These are phyloP conservation scores for Morpho achilles DNA, from an alignment of 2,888 invertebrate genomes.

Conservation along the genomic window DNA sequence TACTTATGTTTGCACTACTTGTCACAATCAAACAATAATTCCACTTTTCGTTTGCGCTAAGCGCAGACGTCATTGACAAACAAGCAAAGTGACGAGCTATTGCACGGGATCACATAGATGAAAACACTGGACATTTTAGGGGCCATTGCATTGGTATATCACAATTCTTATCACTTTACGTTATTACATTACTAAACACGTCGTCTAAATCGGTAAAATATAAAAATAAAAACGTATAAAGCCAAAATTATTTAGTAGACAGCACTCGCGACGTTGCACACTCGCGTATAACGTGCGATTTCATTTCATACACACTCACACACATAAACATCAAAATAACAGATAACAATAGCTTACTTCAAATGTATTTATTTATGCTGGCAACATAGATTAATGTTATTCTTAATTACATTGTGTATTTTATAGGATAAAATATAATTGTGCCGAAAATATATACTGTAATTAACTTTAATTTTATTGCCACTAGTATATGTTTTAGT, in stretches of 20 bases:
- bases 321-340: conserved; percentile 49
- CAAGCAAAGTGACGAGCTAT: conserved; percentile 76
- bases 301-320: conserved; percentile 57
- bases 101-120: conserved; percentile 72
- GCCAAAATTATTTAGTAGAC: conserved; percentile 71
- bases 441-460: too few relatives aligned
- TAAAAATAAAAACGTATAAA: conserved; percentile 77
- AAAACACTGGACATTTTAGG: conserved; percentile 67
- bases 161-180: conserved; percentile 72
- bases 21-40: conserved; percentile 76
- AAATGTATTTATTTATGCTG: conserved; percentile 27
- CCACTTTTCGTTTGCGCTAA: conserved; percentile 77
- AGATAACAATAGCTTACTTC: conserved; percentile 44
- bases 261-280: conserved; percentile 76
- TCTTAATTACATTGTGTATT: too few relatives aligned
- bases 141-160: conserved; percentile 68
- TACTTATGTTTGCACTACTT: conserved; percentile 72
- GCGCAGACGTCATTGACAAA: conserved; percentile 80
- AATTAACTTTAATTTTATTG: too few relatives aligned
- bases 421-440: too few relatives aligned
- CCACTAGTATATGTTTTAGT: too few relatives aligned
- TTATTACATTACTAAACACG: conserved; percentile 67
- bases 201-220: conserved; percentile 65
- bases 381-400: conserved; percentile 29
- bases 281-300: conserved; percentile 72